These are phyloP conservation scores for Coregonus sp. DNA, from an alignment of 2,797 vertebrate species.

Conservation along the genomic window DNA sequence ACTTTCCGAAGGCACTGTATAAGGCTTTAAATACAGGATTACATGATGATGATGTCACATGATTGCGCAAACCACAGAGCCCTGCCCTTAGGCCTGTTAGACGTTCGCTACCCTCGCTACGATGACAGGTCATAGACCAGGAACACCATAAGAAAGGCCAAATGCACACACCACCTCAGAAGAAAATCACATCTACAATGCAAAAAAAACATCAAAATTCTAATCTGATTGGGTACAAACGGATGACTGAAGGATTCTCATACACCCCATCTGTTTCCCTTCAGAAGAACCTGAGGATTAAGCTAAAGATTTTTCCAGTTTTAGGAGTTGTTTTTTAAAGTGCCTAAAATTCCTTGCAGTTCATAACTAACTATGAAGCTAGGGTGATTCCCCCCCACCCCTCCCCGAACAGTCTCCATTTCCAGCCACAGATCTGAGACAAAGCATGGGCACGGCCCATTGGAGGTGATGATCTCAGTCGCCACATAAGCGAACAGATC, in stretches of 20 bases:
- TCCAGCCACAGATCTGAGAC: conserved; percentile 40
- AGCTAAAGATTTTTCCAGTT: conserved; percentile 61
- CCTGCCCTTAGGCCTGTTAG: neutral
- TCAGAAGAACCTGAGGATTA: conserved; percentile 41
- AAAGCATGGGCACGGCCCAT: conserved; percentile 32
- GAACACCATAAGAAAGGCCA: conserved; percentile 25
- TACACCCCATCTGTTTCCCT: conserved; percentile 36
- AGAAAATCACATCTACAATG: conserved; percentile 18
- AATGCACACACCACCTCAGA: conserved; percentile 26
- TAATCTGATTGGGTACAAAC: conserved; percentile 34
- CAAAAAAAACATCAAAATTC: conserved; percentile 37
- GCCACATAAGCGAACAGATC: conserved; percentile 34
- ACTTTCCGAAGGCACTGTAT: too few species aligned
- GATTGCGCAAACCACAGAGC: too few species aligned
- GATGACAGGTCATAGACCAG: conserved; percentile 25
- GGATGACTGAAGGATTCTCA: neutral
- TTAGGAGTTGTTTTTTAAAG: conserved; percentile 37
- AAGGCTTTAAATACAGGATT: too few species aligned
- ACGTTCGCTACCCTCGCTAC: conserved; percentile 16
- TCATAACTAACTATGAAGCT: conserved; percentile 53
- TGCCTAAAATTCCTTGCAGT: conserved; percentile 53
- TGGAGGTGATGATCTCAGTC: conserved; percentile 53
- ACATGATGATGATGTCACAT: too few species aligned
- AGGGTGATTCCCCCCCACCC: conserved; percentile 19
- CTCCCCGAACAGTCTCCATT: conserved; percentile 11